Evolutionary conservation across 1,140 invertebrate species (phyloP).

Genomic region (Bombus vancouverensis): DNA sequence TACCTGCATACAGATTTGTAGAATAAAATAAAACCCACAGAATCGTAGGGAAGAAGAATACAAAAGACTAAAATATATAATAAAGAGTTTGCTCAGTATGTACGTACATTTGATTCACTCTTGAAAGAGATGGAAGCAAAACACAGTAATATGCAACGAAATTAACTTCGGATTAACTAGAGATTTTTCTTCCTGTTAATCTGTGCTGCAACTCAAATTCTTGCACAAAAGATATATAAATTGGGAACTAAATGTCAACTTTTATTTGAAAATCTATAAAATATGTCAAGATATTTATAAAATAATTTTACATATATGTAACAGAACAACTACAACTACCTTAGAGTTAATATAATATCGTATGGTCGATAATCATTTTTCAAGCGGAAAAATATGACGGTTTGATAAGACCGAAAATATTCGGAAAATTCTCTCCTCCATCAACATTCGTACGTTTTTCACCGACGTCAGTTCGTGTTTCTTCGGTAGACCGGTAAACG

Average conservation of each 20-base stretch:
- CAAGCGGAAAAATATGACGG: neutral
- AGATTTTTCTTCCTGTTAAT: neutral
- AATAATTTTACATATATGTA: neutral
- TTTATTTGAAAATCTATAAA: neutral
- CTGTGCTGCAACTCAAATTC: too few relatives aligned
- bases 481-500: slow-evolving; percentile 61
- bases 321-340: neutral
- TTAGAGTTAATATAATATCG: neutral
- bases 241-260: too few relatives aligned
- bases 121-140: neutral
- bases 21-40: neutral
- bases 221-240: too few relatives aligned
- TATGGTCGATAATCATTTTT: neutral
- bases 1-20: neutral
- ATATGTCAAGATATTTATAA: neutral
- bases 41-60: neutral
- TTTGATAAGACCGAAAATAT: slow-evolving; percentile 1
- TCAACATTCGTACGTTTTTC: neutral
- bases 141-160: neutral
- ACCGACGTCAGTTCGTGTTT: slow-evolving; percentile 24
- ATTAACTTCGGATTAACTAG: neutral
- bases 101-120: neutral
- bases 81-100: neutral
- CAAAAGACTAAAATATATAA: neutral
- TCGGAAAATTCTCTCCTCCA: neutral